Conservation (phyloP, 64 coral and sea anemone genomes). For the Trachythela sp. region DNA sequence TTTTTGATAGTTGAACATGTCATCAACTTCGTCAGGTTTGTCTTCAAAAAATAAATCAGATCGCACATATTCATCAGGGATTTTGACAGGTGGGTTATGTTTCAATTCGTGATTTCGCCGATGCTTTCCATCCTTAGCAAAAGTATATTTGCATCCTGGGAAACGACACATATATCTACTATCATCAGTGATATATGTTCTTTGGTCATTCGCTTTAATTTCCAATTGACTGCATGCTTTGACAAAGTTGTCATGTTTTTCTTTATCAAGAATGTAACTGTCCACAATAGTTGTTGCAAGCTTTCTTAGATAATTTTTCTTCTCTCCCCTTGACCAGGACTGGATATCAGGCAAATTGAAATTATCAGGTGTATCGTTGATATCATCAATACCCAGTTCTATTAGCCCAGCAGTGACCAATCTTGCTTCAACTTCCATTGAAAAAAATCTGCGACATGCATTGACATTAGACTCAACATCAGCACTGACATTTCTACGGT, state of each 20-base stretch:
- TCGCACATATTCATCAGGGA: background rate
- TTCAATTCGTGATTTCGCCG: constrained; percentile 48
- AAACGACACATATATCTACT: constrained; percentile 49
- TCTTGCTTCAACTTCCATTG: background rate
- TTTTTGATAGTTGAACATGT: constrained; percentile 67
- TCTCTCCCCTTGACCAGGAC: background rate
- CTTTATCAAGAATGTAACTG: background rate
- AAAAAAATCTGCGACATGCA: background rate
- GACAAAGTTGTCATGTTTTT: background rate
- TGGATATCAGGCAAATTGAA: background rate
- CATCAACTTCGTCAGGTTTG: constrained; percentile 25
- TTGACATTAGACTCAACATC: background rate
- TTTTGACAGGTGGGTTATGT: constrained; percentile 25
- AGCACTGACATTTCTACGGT: background rate
- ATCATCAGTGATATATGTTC: background rate
- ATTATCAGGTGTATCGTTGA: background rate
- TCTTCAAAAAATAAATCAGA: background rate
- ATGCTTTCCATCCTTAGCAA: constrained; percentile 53
- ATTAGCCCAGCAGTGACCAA: background rate
- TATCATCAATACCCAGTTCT: background rate
- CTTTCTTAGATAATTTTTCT: background rate
- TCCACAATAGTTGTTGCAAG: background rate
- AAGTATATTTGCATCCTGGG: constrained; percentile 50
- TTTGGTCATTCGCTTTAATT: background rate
- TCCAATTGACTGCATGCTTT: constrained; percentile 30